Evolutionary conservation across 2,113 vertebrate genomes (phyloP), one percentile per base, ranked within the genome.

Genomic region (Saccopteryx leptura): DNA sequence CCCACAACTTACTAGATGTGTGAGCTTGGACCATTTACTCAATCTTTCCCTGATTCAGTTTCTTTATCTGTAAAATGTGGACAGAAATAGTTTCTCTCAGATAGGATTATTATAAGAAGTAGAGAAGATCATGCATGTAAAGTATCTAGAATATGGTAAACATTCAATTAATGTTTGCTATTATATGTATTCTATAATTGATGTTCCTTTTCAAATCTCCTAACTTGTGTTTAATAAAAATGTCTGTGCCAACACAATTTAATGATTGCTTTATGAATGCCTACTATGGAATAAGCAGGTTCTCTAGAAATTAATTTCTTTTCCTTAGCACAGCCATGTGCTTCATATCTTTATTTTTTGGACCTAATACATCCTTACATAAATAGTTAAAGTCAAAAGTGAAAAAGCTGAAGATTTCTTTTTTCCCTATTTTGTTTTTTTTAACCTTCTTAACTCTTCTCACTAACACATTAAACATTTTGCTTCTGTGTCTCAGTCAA

Each of bases 241-340:
- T 88, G 21, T 68, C 3, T 93, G 15, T 78, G n/a, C 15, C 26
- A 87, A 15, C 54, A 61, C 5, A 39, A 65, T n/a, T 81, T 39
- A 63, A 48, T 89, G 48, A 60, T 79, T 78, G 48, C n/a, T 89
- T 93, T 65, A 23, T 87, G 39, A 39, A 18, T 63, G 4, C 17
- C 17, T 78, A 56, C 23, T 81, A 7, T 50, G 28, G 54, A 86
- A 71, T 61, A 33, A 69, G 56, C 6, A 60, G 14, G 23, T 60
- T 89, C 65, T 75, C 88, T 71, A 93, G 46, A 91, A 91, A 66
- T 75, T 85, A 23, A 14, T 79, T 91, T 93, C 50, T 91, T 93
- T 39, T 92, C 84, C 26, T 54, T 90, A 33, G 60, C 54, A n/a
- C 2, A 91, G 12, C 85, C 33, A 72, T 61, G 21, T n/a, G 39